Evolutionary conservation across 2,113 vertebrate genomes (phyloP), one percentile per base, ranked within the genome.

Genomic region (Mesitornis unicolor): DNA sequence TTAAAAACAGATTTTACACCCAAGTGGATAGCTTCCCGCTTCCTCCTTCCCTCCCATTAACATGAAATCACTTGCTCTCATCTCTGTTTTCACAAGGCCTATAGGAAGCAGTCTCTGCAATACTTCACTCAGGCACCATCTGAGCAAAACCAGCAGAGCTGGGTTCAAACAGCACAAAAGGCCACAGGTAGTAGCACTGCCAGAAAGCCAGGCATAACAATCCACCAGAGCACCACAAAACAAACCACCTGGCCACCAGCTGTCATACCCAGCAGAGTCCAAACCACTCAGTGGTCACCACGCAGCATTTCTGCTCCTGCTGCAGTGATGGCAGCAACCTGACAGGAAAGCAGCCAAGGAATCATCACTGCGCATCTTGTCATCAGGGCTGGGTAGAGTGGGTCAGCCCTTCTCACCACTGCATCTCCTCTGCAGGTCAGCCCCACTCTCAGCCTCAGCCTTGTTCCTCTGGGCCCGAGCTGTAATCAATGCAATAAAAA

Each of bases 231-330:
- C 38, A 51, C 40, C 33, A 10, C n/a, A 33, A 54, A 85, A n/a
- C 51, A 61, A 87, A 29, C 25, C 25, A 24, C 51, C 11, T 1
- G 1, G 45, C 25, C 19, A 6, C 26, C 48, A 36, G 0, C 18
- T 0, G 0, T 24, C 74, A 51, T 67, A 94, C 74, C 90, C 43
- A 57, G 26, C 47, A 50, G 14, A 67, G 60, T 22, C 29, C 42
- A 48, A 89, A n/a, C 19, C 1, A 3, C 18, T 28, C 0, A 0
- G 11, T 17, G 31, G 2, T 35, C 36, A 35, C 45, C 71, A n/a
- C 0, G 1, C 7, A 25, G 26, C 11, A 9, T 31, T 63, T 40
- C 36, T 64, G 18, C 13, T 85, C 35, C 70, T 56, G 25, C 33
- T 17, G 6, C 29, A 42, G 28, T 4, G 2, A 24, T 5, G 16